Percentiles rank a stretch among this genome's conserved stretches.
These are phyloP conservation scores for Papilio dardanus DNA, from an alignment of 1,140 invertebrate genomes.

Conservation along the genomic window DNA sequence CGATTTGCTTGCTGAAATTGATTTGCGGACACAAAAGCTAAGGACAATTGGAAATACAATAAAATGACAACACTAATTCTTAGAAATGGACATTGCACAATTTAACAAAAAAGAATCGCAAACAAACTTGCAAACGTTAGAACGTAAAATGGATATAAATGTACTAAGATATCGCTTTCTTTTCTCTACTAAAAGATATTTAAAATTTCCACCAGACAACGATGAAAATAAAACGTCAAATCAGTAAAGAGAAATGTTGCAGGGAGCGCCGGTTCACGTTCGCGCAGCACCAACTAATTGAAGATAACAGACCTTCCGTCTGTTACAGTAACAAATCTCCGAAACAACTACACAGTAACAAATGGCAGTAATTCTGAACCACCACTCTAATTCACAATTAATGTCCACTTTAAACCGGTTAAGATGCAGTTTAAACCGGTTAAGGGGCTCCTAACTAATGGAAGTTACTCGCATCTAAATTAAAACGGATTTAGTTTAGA, in stretches of 20 bases:
- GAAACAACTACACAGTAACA: constrained; percentile 44
- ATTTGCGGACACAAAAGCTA: constrained; percentile 5
- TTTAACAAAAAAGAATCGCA: neutral
- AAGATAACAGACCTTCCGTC: constrained; percentile 38
- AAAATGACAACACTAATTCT: neutral
- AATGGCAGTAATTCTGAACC: constrained; percentile 43
- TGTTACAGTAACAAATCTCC: constrained; percentile 43
- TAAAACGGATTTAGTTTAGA: constrained; percentile 41
- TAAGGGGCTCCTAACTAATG: constrained; percentile 39
- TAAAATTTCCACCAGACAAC: neutral
- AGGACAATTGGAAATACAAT: neutral
- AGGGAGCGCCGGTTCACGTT: neutral
- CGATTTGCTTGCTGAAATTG: constrained; percentile 14
- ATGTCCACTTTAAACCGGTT: constrained; percentile 50
- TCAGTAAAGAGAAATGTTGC: constrained; percentile 10
- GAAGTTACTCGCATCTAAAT: constrained; percentile 43
- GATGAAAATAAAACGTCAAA: constrained; percentile 7
- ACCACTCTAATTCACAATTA: constrained; percentile 48
- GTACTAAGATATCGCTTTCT: neutral
- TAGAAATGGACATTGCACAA: neutral
- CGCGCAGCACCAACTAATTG: constrained; percentile 40
- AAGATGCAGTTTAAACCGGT: constrained; percentile 43
- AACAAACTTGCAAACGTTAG: neutral
- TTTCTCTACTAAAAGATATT: neutral
- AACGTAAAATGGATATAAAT: neutral